Base-by-base conservation (phyloP, 1,140 invertebrate species). In the Arion vulgaris region DNA sequence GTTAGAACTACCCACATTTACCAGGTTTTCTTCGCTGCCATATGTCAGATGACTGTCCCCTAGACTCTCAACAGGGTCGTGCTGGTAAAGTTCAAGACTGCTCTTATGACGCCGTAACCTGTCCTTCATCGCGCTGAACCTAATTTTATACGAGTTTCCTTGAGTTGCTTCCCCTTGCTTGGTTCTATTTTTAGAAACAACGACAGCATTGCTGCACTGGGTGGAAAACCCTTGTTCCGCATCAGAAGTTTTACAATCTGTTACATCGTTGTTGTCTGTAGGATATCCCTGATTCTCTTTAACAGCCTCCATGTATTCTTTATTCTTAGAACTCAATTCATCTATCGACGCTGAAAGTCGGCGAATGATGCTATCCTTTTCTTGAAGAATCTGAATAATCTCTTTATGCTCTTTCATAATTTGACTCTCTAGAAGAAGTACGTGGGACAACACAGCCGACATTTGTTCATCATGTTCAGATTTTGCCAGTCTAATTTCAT, bases 351-450 rank as follows among this genome's bases (percentile, higher is more conserved):
- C 94, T 89, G 96, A 95, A 89, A 96, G 96, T 41, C 95, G 93
- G 80, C 95, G 93, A 62, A 97, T 97, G 75, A 96, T 95, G 26
- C 95, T 94, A 89, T 97, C 96, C 80, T 96, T 94, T 79, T 96
- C 93, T 51, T 94, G 94, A 36, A 97, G 92, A 88, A 95, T 94
- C 51, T 94, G 94, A 74, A 95, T 94, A 86, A 98, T 96, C 88
- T 97, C 95, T 86, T 96, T 96, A 91, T 97, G 96, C 89, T 97
- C 97, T 74, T 95, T 94, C 84, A 96, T 95, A 66, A 98, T 93
- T 11, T 96, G 94, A 0, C 96, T 95, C 89, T 97, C 96, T 89
- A 97, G 95, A 38, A 97, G 94, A 39, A 97, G 91, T 72, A 97
- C 92, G 91, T 97, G 96, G 32, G 96, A 95, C 57, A 96, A 96